Evolutionary conservation across 2,113 vertebrate genomes (phyloP).

Genomic region (Nibea albiflora): DNA sequence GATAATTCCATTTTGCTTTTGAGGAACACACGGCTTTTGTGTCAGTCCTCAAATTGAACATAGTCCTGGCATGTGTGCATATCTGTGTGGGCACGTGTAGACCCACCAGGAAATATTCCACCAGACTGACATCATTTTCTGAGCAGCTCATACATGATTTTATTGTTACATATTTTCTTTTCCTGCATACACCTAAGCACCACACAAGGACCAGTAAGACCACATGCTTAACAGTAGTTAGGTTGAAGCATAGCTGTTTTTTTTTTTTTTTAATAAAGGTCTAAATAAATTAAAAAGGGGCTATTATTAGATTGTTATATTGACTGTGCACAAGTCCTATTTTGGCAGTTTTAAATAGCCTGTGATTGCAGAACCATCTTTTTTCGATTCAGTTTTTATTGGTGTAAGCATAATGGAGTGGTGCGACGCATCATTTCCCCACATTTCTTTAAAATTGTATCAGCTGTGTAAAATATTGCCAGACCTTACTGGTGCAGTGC

Average conservation of each 20-base stretch:
- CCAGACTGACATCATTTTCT: neutral
- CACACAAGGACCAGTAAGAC: neutral
- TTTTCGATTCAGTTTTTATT: neutral
- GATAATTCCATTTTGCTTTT: conserved; percentile 40
- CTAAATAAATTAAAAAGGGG: neutral
- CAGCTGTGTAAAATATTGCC: neutral
- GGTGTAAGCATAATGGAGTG: neutral
- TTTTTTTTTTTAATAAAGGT: neutral
- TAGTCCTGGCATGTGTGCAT: neutral
- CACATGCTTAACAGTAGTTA: neutral
- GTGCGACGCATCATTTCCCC: neutral
- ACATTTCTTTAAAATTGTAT: neutral
- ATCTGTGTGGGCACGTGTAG: neutral
- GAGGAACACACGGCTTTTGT: conserved; percentile 24
- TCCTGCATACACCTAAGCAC: neutral
- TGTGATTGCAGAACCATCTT: neutral
- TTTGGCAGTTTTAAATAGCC: neutral
- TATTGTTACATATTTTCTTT: neutral
- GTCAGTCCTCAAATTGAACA: conserved; percentile 25
- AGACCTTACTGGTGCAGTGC: neutral
- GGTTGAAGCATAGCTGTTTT: too few relatives aligned
- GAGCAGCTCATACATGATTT: neutral
- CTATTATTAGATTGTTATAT: neutral
- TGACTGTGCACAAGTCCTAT: neutral
- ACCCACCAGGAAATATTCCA: neutral